Base-by-base conservation (phyloP, 2,113 vertebrate species). In the Caranx melampygus region DNA sequence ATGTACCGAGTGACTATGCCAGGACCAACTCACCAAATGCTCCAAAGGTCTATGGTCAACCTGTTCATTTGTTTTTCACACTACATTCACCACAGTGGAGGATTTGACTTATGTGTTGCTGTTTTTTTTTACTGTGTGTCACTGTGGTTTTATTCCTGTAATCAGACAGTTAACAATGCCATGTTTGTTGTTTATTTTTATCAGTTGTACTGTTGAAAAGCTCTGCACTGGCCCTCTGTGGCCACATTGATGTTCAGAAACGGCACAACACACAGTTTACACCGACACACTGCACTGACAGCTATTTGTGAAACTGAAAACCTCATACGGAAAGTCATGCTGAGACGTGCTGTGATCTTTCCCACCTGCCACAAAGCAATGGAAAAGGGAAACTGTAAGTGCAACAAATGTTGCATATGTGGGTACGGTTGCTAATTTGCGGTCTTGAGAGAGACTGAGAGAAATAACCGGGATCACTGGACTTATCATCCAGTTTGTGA, bases 401-500 rank as follows among this genome's bases (percentile, higher is more conserved):
- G 40, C 40, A 57, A 78, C 59, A 64, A 20, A 75, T 78, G 26
- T 26, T 26, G 26, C 60, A 69, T 33, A 64, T 65, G 26, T 11
- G 35, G 3, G n/a, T 60, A 1, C 47, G 15, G 15, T 58, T 66
- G 49, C 26, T 69, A 26, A 81, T 68, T 72, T 65, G 11, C 65
- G 31, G 51, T 72, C 49, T 63, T 57, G 18, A 62, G 52, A 58
- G 70, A 66, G 66, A 79, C 21, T 67, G 26, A 55, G 61, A n/a
- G 14, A 10, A 59, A 72, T 16, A 61, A 85, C 78, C 91, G 72
- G 81, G 83, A 89, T 92, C 61, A 71, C 88, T 82, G 83, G 88
- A 92, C 91, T 91, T 82, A 89, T 78, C 75, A 81, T 92, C 88
- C 88, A 90, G 88, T 91, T 87, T 88, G 85, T 88, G 77, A 92